Evolutionary conservation across 2,113 vertebrate species (phyloP), one percentile per base, ranked within the genome.

Genomic region (Nesoenas mayeri): DNA sequence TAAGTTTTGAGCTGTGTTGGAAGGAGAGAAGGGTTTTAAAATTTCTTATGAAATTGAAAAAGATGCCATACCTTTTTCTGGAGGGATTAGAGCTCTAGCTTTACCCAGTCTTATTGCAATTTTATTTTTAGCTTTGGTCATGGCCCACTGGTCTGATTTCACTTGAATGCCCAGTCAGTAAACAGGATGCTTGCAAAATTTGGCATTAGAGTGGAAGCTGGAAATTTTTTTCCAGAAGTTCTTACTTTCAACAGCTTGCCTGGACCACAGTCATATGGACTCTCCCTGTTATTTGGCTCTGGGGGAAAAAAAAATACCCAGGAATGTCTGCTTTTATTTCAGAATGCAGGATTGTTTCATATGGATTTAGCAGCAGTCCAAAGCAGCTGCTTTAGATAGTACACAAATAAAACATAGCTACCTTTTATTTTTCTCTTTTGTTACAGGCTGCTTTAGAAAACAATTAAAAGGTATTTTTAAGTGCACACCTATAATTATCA

Each of bases 141-240:
- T 90, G 60, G 92, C 86, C 91, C 72, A 56, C 38, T 92, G 78
- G 91, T 87, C 77, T 82, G 82, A 58, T 93, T 96, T 91, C 53
- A 78, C 79, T 93, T 94, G 79, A 95, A 87, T 74, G 44, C 89
- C 86, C 79, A 85, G 90, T 80, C 92, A 78, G 83, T 95, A 95
- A 96, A 95, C 77, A 95, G 88, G 66, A 93, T 93, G 81, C 83
- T 91, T 94, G 85, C 40, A 94, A 95, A 95, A 96, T 92, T 88
- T 95, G 90, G 82, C 71, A 73, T 61, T 62, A 51, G 66, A 86
- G 17, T 54, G 25, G 36, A 92, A 88, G 44, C 4, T 53, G 53
- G 48, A 64, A 42, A 2, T 72, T 44, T 90, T 78, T 81, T 78
- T 66, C 58, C 32, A 58, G 50, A 47, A 81, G 64, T 38, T 84